Conservation (phyloP, 2,113 vertebrate genomes). For the Coturnix japonica region DNA sequence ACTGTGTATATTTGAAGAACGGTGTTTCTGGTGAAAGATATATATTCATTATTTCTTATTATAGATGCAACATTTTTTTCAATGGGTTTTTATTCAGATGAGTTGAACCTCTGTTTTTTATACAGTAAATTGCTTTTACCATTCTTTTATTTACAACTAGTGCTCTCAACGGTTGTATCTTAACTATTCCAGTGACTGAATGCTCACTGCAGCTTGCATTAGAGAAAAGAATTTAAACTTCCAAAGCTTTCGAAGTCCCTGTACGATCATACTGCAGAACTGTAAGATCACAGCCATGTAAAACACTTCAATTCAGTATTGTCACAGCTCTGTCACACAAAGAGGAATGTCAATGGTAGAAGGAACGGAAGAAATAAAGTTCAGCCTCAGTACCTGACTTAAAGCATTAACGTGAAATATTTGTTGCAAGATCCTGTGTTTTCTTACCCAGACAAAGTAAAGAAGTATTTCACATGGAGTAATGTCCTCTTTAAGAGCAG, state of each 20-base stretch:
- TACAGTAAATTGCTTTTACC: background rate
- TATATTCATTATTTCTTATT: conserved; percentile 48
- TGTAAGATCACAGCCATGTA: background rate
- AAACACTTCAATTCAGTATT: background rate
- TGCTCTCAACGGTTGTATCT: background rate
- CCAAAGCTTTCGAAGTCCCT: background rate
- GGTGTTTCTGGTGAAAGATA: conserved; percentile 66
- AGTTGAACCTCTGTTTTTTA: background rate
- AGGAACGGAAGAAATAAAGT: conserved; percentile 51
- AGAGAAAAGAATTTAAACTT: background rate
- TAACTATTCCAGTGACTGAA: background rate
- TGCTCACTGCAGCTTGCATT: background rate
- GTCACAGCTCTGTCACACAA: conserved; percentile 29
- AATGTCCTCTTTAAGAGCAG: background rate
- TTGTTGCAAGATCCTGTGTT: background rate
- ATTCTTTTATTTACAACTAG: conserved; percentile 6
- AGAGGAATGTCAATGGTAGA: background rate
- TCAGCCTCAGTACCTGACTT: background rate
- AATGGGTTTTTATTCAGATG: conserved; percentile 48
- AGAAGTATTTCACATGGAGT: background rate
- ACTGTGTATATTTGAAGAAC: conserved; percentile 63
- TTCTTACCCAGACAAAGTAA: background rate
- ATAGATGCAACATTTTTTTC: conserved; percentile 16
- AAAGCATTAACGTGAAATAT: background rate
- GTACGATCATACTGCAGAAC: background rate